A percentile compares a stretch with the other conserved stretches of the same genome.
Evolutionary conservation across 2,888 invertebrate species (phyloP).

Genomic region (Plemyria rubiginata): DNA sequence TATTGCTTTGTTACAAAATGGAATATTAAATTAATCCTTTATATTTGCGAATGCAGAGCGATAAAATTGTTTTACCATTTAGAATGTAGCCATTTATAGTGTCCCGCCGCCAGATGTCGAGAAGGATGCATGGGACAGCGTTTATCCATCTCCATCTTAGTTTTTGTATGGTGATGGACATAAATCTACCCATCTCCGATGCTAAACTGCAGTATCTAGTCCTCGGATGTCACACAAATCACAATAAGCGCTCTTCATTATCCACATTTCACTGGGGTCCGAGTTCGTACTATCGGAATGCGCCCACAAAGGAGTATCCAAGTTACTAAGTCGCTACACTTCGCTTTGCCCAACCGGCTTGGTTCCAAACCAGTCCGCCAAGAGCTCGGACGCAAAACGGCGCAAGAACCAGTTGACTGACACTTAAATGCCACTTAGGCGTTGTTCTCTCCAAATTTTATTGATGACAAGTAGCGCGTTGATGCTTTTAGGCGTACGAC

Average conservation of each 20-base stretch:
- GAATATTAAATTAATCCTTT: constrained; percentile 28
- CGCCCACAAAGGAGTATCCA: constrained; percentile 77
- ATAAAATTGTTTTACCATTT: constrained; percentile 23
- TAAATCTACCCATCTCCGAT: constrained; percentile 49
- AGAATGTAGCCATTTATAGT: constrained; percentile 14
- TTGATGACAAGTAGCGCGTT: constrained; percentile 76
- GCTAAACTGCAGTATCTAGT: constrained; percentile 43
- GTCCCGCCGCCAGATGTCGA: constrained; percentile 8
- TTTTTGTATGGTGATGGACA: constrained; percentile 39
- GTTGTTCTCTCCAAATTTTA: constrained; percentile 79
- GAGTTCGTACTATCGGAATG: constrained; percentile 80
- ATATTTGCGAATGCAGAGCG: constrained; percentile 18
- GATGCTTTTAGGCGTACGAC: constrained; percentile 59
- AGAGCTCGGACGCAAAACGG: constrained; percentile 60
- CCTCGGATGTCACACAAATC: constrained; percentile 74
- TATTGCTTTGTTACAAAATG: constrained; percentile 31
- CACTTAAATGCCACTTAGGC: constrained; percentile 81
- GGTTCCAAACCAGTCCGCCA: constrained; percentile 65
- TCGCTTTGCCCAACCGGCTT: constrained; percentile 77
- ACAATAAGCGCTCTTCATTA: constrained; percentile 82
- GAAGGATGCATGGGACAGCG: constrained; percentile 1
- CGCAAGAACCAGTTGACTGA: constrained; percentile 80
- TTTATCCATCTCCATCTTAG: constrained; percentile 23
- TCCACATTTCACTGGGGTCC: constrained; percentile 74
- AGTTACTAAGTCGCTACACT: constrained; percentile 74